Conservation (phyloP, 2,113 vertebrate genomes). For the rat (Rattus norvegicus) region DNA sequence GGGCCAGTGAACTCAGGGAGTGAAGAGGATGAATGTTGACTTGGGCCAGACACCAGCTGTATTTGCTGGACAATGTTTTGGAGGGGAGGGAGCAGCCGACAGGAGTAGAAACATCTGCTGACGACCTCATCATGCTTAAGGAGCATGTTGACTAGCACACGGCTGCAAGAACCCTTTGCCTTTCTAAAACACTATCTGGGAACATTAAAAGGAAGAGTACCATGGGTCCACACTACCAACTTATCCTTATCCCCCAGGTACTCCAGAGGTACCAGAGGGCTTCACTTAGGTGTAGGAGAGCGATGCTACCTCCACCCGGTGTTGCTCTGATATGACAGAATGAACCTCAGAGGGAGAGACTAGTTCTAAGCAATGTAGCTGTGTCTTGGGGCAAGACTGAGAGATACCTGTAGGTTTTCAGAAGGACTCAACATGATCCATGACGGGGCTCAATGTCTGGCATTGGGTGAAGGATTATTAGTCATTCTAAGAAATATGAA, state of each 20-base stretch:
- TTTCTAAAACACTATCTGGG: not conserved
- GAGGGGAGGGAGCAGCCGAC: not conserved
- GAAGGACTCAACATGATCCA: not conserved
- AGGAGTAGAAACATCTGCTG: not conserved
- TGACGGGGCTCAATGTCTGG: conserved; percentile 1
- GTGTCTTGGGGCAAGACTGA: not conserved
- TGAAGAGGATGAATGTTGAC: not conserved
- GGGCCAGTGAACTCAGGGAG: not conserved
- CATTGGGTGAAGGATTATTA: not conserved
- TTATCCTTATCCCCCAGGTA: not conserved
- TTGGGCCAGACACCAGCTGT: not conserved
- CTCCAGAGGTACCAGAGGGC: not conserved
- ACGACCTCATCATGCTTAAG: not conserved
- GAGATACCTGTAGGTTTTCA: conserved; percentile 6
- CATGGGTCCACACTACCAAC: not conserved
- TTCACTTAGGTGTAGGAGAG: not conserved
- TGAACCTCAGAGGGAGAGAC: not conserved
- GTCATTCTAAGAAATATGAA: not conserved
- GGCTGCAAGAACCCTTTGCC: not conserved
- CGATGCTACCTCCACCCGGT: not conserved
- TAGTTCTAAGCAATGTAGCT: not conserved
- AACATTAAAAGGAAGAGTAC: not conserved
- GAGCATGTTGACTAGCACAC: not conserved
- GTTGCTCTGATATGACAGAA: not conserved
- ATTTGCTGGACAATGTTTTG: not conserved